Evolutionary conservation across 2,797 vertebrate species (phyloP).

Genomic region (Sebastes vulpes): DNA sequence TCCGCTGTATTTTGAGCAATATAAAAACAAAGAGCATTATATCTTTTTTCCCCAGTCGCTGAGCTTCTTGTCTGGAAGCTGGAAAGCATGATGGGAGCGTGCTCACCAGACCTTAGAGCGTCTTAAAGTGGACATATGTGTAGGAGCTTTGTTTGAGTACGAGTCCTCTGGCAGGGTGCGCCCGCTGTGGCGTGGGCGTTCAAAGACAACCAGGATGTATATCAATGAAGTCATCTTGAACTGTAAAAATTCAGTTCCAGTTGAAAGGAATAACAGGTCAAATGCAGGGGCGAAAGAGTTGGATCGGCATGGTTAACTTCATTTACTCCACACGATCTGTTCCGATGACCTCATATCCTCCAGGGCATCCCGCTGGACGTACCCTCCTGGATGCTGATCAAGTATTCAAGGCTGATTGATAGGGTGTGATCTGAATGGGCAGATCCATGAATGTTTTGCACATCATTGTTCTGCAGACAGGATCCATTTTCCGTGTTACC

Average conservation of each 20-base stretch:
- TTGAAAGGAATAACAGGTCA: constrained; percentile 56
- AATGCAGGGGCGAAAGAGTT: constrained; percentile 48
- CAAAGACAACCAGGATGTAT: constrained; percentile 55
- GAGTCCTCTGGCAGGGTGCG: constrained; percentile 28
- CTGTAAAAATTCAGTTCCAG: constrained; percentile 36
- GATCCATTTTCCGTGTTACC: constrained; percentile 56
- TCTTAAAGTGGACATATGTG: constrained; percentile 71
- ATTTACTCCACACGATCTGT: constrained; percentile 55
- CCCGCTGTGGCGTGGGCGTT: constrained; percentile 43
- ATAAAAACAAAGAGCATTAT: constrained; percentile 29
- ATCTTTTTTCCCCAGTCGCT: constrained; percentile 10
- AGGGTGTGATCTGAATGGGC: constrained; percentile 80
- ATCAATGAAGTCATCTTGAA: constrained; percentile 69
- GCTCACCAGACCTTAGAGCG: constrained; percentile 39
- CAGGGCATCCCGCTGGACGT: constrained; percentile 81
- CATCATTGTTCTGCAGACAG: constrained; percentile 47
- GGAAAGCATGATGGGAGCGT: constrained; percentile 36
- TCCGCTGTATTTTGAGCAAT: constrained; percentile 4
- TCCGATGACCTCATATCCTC: constrained; percentile 88
- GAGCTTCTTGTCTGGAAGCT: constrained; percentile 48
- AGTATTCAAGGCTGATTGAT: constrained; percentile 83
- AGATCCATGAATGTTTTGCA: constrained; percentile 59
- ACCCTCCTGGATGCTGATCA: constrained; percentile 83
- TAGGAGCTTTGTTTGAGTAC: constrained; percentile 47
- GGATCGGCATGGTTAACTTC: constrained; percentile 48